Percentiles rank a stretch among this genome's conserved stretches.
Conservation (phyloP, 2,888 invertebrate genomes). For the Hirtodrosophila histrioides region DNA sequence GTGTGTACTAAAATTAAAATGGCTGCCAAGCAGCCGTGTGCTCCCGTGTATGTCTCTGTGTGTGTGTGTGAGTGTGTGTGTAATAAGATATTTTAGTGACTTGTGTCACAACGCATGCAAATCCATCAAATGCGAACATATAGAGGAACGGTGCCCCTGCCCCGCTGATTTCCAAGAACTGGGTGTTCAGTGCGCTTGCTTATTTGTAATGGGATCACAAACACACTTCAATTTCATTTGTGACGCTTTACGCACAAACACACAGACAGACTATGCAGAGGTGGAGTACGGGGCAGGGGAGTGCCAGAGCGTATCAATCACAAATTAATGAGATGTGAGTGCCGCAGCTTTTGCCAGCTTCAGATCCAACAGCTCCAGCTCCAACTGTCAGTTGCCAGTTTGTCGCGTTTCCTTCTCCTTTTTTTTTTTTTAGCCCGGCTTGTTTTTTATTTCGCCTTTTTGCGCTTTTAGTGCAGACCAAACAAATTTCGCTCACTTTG, state of each 20-base stretch:
- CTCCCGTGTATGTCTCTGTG: conserved; percentile 13
- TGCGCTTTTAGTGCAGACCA: conserved; percentile 67
- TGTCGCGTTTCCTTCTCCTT: conserved; percentile 31
- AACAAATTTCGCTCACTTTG: conserved; percentile 67
- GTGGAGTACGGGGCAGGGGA: not conserved
- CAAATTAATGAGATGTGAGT: conserved; percentile 84
- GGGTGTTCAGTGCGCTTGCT: conserved; percentile 45
- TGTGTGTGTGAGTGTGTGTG: conserved; percentile 46
- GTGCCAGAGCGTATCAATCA: conserved; percentile 75
- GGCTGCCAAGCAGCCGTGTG: conserved; percentile 57
- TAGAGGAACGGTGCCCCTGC: conserved; percentile 4
- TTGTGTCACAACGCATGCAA: conserved; percentile 82
- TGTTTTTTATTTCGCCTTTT: conserved; percentile 47
- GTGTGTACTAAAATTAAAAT: conserved; percentile 63
- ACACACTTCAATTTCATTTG: conserved; percentile 81
- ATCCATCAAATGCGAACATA: conserved; percentile 82
- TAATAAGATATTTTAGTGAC: conserved; percentile 83
- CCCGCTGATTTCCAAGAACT: conserved; percentile 23
- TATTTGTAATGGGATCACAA: conserved; percentile 82
- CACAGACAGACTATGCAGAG: conserved; percentile 41
- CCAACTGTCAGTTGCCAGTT: conserved; percentile 66
- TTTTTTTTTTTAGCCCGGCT: conserved; percentile 7
- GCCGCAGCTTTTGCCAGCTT: conserved; percentile 65
- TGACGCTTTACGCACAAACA: conserved; percentile 80
- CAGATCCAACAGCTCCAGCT: conserved; percentile 23